Evolutionary conservation across 1,140 invertebrate genomes (phyloP).

Genomic region (Zelostemma sp.): DNA sequence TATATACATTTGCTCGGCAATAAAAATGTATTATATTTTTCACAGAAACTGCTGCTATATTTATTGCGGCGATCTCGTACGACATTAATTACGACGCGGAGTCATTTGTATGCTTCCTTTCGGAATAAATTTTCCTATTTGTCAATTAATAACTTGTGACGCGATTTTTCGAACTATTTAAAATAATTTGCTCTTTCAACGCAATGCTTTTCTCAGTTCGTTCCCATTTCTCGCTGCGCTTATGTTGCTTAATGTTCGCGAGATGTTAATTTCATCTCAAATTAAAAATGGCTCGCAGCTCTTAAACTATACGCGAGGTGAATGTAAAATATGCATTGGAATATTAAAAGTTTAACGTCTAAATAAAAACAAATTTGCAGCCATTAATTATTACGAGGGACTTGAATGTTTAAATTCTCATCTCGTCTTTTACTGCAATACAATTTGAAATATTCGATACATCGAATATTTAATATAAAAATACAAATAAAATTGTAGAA

Average conservation of each 20-base stretch:
- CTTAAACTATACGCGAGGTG: conserved; percentile 3
- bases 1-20: conserved; percentile 1
- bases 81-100: conserved; percentile 14
- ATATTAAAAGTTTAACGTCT: no score
- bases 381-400: no score
- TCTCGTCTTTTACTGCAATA: no score
- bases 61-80: conserved; percentile 5
- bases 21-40: conserved; percentile 12
- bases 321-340: no score
- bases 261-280: conserved; percentile 8
- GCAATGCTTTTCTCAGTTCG: conserved; percentile 8
- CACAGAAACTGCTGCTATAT: background rate
- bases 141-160: conserved; percentile 14
- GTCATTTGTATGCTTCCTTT: conserved; percentile 12
- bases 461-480: no score
- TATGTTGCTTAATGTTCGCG: conserved; percentile 1
- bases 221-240: conserved; percentile 8
- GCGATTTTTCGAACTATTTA: background rate
- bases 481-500: no score
- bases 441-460: no score
- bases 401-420: no score
- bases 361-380: background rate
- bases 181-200: conserved; percentile 7
- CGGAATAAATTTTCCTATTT: conserved; percentile 9
- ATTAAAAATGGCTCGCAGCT: conserved; percentile 7